phyloP scores from a whole-genome alignment of 2,888 invertebrate species.

The Trichopria drosophilae region DNA sequence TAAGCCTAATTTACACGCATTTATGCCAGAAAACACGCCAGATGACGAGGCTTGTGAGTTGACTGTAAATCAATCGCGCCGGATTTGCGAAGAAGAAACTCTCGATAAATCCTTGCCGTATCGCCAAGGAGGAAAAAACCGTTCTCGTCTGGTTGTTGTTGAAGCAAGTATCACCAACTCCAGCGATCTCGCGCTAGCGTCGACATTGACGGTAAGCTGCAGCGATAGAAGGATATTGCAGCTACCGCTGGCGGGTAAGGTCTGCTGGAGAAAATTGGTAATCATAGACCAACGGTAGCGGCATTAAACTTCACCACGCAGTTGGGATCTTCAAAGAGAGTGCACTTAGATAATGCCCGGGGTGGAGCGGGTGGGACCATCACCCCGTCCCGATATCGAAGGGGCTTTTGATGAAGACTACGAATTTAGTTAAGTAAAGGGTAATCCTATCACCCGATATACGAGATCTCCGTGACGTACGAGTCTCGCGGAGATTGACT shows the following conservation, averaged over 20 bases:
- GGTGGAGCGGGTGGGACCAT: conserved; percentile 37
- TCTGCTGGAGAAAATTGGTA: conserved; percentile 58
- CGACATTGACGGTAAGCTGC: too few species aligned
- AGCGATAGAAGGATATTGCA: too few species aligned
- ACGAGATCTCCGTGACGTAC: conserved; percentile 40
- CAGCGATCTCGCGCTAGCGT: too few species aligned
- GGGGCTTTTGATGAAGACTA: conserved; percentile 57
- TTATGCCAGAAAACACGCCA: conserved; percentile 42
- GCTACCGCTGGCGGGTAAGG: conserved; percentile 53
- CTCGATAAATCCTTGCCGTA: background rate
- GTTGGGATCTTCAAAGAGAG: conserved; percentile 56
- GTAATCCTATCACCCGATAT: conserved; percentile 58
- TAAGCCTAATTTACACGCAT: conserved; percentile 55
- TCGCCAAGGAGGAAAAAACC: conserved; percentile 18
- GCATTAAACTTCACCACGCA: conserved; percentile 54
- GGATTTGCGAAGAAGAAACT: conserved; percentile 12
- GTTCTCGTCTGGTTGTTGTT: background rate
- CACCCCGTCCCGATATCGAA: conserved; percentile 44
- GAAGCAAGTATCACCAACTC: too few species aligned
- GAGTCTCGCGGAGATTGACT: too few species aligned
- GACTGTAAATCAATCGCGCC: conserved; percentile 40
- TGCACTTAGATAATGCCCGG: conserved; percentile 59
- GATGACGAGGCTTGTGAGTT: conserved; percentile 31
- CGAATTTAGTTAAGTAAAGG: conserved; percentile 59
- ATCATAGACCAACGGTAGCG: conserved; percentile 57